Percentiles rank a stretch among this genome's conserved stretches.
Conservation (phyloP, 1,140 invertebrate genomes). For the Ladona fulva region DNA sequence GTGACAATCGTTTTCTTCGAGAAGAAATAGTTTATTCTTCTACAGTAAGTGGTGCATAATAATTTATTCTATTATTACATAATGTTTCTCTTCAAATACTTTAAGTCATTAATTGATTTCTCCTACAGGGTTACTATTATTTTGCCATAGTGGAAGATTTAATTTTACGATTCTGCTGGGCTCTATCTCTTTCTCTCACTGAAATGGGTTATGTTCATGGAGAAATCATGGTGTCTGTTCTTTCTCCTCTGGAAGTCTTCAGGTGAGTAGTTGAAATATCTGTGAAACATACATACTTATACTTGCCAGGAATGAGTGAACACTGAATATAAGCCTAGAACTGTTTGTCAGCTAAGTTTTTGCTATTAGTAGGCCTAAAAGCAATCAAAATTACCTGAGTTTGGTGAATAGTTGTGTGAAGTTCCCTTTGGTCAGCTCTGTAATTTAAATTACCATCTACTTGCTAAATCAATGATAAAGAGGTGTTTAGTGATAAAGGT, state of each 20-base stretch:
- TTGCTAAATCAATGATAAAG: too few relatives aligned
- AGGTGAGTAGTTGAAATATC: conserved; percentile 49
- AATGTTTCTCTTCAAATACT: conserved; percentile 7
- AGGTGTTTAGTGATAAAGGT: too few relatives aligned
- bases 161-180: conserved; percentile 88
- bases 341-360: too few relatives aligned
- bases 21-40: conserved; percentile 59
- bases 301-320: too few relatives aligned
- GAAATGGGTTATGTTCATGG: conserved; percentile 69
- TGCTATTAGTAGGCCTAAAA: too few relatives aligned
- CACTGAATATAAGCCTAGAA: too few relatives aligned
- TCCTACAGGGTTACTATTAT: conserved; percentile 40
- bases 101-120: conserved; percentile 21
- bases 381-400: too few relatives aligned
- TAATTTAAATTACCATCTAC: too few relatives aligned
- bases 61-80: conserved; percentile 22
- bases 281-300: too few relatives aligned
- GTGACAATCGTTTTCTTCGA: conserved; percentile 61
- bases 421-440: too few relatives aligned
- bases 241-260: conserved; percentile 90
- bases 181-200: conserved; percentile 72
- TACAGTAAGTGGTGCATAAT: conserved; percentile 37
- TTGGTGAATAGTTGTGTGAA: too few relatives aligned
- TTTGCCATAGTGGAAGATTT: conserved; percentile 94
- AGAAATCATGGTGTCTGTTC: conserved; percentile 81